Conservation (phyloP, 2,888 invertebrate species). For the Exephanes ischioxanthus region DNA sequence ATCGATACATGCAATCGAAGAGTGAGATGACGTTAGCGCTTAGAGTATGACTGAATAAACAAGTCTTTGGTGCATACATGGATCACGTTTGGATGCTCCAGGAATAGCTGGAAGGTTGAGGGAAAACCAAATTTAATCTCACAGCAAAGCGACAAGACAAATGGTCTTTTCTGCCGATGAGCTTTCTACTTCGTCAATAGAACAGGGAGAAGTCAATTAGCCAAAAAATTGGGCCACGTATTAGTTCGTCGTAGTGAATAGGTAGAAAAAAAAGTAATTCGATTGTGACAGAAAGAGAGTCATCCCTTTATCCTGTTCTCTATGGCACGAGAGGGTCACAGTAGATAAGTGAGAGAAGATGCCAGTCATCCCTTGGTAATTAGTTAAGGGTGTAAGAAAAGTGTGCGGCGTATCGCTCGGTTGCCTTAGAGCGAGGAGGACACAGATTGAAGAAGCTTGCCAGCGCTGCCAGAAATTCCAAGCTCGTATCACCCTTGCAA, state of each 20-base stretch:
- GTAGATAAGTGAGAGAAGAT: constrained; percentile 84
- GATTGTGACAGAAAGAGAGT: constrained; percentile 79
- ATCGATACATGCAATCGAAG: not conserved
- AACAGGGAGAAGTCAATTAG: constrained; percentile 78
- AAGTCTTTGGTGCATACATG: not conserved
- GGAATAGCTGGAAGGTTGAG: constrained; percentile 26
- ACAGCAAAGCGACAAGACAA: constrained; percentile 76
- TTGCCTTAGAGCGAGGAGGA: constrained; percentile 45
- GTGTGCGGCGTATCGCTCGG: constrained; percentile 28
- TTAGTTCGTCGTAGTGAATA: constrained; percentile 72
- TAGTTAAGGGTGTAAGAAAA: constrained; percentile 81
- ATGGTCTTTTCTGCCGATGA: constrained; percentile 71
- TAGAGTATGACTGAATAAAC: not conserved
- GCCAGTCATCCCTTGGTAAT: constrained; percentile 84
- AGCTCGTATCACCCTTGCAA: constrained; percentile 59
- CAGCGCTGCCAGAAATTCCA: constrained; percentile 72
- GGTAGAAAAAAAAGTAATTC: constrained; percentile 83
- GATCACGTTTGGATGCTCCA: not conserved
- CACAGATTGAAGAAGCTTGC: constrained; percentile 54
- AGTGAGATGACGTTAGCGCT: not conserved
- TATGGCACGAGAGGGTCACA: constrained; percentile 67
- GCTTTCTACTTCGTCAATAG: constrained; percentile 43
- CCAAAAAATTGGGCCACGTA: constrained; percentile 80
- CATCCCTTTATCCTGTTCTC: constrained; percentile 45
- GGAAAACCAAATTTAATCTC: constrained; percentile 73